Evolutionary conservation across 2,888 invertebrate genomes (phyloP), one percentile per base, ranked within the genome.

Genomic region (Parnassius mnemosyne): DNA sequence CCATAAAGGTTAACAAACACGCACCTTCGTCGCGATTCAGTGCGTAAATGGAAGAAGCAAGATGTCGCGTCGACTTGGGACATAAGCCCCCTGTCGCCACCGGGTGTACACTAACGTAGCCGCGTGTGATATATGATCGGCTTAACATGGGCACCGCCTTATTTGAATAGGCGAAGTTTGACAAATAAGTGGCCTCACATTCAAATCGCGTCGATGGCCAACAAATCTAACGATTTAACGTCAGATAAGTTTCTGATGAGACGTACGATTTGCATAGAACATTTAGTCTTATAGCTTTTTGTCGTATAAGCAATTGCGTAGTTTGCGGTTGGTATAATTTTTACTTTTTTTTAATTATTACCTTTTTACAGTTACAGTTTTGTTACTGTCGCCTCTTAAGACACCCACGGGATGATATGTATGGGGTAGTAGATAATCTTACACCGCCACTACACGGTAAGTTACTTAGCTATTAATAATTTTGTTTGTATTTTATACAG

Each of bases 11-110:
- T 25, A 41, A 63, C 57, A 50, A 52, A 73, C 75, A 76, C 69
- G 76, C 74, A 71, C 71, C 65, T 63, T 70, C 68, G 41, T 16
- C 64, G 61, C 76, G 75, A 77, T 79, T 74, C 73, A 75, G 67
- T 73, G 78, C 84, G 77, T 83, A 83, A 83, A 84, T 78, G 84
- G 84, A 70, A 73, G 57, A 66, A 68, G 75, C 73, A 71, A 77
- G 80, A 76, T 78, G 81, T 81, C 71, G 70, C 68, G 10, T 63
- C 66, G 73, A 71, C 75, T 9, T 13, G 71, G 72, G 72, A 67
- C 66, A 65, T 66, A 65, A 49, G 57, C 46, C 43, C 50, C 66
- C 53, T 53, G 65, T 54, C 60, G 69, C 70, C 69, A 67, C 70
- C 68, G 67, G 66, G 68, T 66, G 46, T 46, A 46, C 46, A 13